These are phyloP conservation scores for Gnatocerus cornutus DNA, from an alignment of 2,888 invertebrate genomes.

Conservation along the genomic window DNA sequence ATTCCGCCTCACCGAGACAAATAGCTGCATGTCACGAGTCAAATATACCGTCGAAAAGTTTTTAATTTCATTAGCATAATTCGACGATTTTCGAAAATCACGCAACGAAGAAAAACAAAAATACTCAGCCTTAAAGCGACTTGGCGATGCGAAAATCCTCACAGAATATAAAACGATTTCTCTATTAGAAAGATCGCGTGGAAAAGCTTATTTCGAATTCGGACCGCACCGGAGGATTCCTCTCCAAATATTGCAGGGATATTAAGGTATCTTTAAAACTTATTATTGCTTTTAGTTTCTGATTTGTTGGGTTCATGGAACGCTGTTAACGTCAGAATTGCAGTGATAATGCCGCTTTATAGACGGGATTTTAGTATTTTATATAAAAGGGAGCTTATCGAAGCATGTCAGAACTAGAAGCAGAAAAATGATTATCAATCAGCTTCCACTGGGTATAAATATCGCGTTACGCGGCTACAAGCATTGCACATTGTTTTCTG, in stretches of 20 bases:
- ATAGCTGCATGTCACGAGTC: slow-evolving; percentile 43
- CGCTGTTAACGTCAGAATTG: slow-evolving; percentile 17
- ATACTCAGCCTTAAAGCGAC: slow-evolving; percentile 31
- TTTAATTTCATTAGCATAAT: slow-evolving; percentile 48
- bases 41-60: slow-evolving; percentile 30
- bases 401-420: neutral
- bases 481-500: no score
- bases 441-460: no score
- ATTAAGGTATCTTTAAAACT: slow-evolving; percentile 57
- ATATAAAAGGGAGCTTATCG: slow-evolving; percentile 13
- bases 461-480: no score
- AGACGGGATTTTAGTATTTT: slow-evolving; percentile 29
- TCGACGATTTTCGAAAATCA: slow-evolving; percentile 40
- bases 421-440: no score
- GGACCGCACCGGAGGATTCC: slow-evolving; percentile 51
- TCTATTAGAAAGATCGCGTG: slow-evolving; percentile 52
- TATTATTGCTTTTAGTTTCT: slow-evolving; percentile 54
- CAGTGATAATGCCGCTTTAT: slow-evolving; percentile 17
- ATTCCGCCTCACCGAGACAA: slow-evolving; percentile 34
- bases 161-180: slow-evolving; percentile 56
- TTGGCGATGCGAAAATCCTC: slow-evolving; percentile 50
- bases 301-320: slow-evolving; percentile 25
- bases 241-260: slow-evolving; percentile 56
- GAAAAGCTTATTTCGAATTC: slow-evolving; percentile 55
- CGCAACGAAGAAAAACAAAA: slow-evolving; percentile 43